Conservation (phyloP, 2,113 vertebrate genomes). For the Macrotis lagotis region DNA sequence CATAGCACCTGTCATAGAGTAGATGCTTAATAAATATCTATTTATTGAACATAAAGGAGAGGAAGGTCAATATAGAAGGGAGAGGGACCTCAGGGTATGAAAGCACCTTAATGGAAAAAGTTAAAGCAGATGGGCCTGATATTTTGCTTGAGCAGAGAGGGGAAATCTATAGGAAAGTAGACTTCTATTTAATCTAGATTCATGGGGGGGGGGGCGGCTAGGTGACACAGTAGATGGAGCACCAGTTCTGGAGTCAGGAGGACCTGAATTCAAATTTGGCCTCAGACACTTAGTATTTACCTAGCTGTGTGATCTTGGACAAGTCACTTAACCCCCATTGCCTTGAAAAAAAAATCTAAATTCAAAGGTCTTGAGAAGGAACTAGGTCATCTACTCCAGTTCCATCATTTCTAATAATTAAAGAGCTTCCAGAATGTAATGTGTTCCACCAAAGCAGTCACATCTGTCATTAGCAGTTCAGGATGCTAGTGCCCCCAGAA, state of each 20-base stretch:
- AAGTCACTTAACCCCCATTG: too few relatives aligned
- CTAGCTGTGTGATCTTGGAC: too few relatives aligned
- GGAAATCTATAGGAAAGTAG: background rate
- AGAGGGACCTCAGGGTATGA: background rate
- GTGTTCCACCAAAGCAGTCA: background rate
- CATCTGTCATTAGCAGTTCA: background rate
- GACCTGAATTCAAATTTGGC: too few relatives aligned
- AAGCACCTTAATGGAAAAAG: background rate
- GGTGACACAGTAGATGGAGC: too few relatives aligned
- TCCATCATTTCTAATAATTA: background rate
- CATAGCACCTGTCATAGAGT: background rate
- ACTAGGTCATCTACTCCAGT: background rate
- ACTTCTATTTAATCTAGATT: background rate
- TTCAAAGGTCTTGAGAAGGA: background rate
- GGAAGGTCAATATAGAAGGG: background rate
- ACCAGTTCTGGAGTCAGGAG: too few relatives aligned
- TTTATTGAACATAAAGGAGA: background rate
- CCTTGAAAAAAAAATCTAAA: too few relatives aligned
- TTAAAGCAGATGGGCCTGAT: background rate
- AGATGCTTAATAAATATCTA: background rate
- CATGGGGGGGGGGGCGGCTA: too few relatives aligned
- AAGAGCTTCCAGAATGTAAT: background rate
- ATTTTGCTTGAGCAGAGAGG: background rate
- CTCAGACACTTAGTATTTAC: too few relatives aligned
- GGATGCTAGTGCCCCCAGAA: background rate